A percentile compares a stretch with the other conserved stretches of the same genome.
These are phyloP conservation scores for Magallana angulata DNA, from an alignment of 1,140 invertebrate species.

Conservation along the genomic window DNA sequence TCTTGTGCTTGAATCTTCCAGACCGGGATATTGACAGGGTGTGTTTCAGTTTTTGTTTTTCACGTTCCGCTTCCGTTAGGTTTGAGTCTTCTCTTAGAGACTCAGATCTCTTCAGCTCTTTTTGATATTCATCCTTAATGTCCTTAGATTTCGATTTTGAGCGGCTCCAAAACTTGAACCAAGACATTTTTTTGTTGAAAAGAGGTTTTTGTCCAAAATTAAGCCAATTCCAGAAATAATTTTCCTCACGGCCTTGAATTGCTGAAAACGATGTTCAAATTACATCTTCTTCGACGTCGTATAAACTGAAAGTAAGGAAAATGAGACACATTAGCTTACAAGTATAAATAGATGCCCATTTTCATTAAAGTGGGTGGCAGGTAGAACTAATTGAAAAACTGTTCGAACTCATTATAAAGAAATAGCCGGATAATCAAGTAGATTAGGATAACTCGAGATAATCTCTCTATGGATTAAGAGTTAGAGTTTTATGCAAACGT, in stretches of 20 bases:
- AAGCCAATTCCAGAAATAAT: neutral
- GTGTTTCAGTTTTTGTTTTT: conserved; percentile 67
- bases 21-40: conserved; percentile 76
- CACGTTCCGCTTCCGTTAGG: conserved; percentile 66
- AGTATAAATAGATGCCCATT: neutral
- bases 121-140: conserved; percentile 59
- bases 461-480: conserved; percentile 15
- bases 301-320: neutral
- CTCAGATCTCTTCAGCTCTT: conserved; percentile 60
- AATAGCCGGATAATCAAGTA: neutral
- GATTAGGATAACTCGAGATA: conserved; percentile 26
- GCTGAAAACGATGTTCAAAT: neutral
- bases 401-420: too few species aligned
- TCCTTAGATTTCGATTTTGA: conserved; percentile 66
- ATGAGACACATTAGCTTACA: neutral
- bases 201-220: neutral
- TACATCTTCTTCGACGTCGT: neutral
- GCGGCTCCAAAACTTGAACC: conserved; percentile 71
- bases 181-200: conserved; percentile 64
- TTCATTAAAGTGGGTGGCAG: neutral
- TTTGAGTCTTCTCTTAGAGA: conserved; percentile 58
- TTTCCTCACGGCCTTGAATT: too few species aligned
- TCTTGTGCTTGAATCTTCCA: conserved; percentile 75
- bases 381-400: neutral
- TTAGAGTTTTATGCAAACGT: neutral